Percentiles rank a stretch among this genome's conserved stretches.
Conservation (phyloP, 1,140 invertebrate genomes). For the Danaus plexippus region DNA sequence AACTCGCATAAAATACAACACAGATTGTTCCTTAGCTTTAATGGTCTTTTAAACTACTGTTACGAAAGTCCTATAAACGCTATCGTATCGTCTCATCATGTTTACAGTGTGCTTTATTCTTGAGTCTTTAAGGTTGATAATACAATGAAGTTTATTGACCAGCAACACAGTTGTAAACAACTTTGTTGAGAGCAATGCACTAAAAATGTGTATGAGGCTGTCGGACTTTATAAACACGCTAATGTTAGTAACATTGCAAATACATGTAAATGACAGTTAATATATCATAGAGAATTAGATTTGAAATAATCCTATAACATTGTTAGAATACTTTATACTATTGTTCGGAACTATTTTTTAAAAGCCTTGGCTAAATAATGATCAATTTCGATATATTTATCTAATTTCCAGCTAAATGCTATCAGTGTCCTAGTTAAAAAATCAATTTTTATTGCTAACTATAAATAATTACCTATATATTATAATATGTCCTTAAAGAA, state of each 20-base stretch:
- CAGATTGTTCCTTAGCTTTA: slow-evolving; percentile 2
- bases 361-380: no score
- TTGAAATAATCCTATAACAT: no score
- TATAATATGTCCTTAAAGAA: no score
- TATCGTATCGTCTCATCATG: not conserved
- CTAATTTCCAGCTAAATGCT: no score
- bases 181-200: slow-evolving; percentile 5
- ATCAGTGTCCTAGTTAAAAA: no score
- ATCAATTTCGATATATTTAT: no score
- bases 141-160: not conserved
- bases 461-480: no score
- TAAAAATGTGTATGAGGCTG: slow-evolving; percentile 5
- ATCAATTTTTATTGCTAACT: no score
- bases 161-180: slow-evolving; percentile 8
- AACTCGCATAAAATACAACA: slow-evolving; percentile 6
- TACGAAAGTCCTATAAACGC: slow-evolving; percentile 7
- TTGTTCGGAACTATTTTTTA: no score
- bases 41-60: slow-evolving; percentile 11
- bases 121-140: not conserved
- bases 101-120: not conserved
- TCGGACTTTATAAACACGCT: not conserved
- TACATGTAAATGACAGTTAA: not conserved
- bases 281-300: no score
- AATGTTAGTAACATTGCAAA: not conserved
- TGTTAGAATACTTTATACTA: no score